A percentile compares a stretch with the other conserved stretches of the same genome.
Evolutionary conservation across 2,797 vertebrate genomes (phyloP).

Genomic region (Premnoplex brunnescens): DNA sequence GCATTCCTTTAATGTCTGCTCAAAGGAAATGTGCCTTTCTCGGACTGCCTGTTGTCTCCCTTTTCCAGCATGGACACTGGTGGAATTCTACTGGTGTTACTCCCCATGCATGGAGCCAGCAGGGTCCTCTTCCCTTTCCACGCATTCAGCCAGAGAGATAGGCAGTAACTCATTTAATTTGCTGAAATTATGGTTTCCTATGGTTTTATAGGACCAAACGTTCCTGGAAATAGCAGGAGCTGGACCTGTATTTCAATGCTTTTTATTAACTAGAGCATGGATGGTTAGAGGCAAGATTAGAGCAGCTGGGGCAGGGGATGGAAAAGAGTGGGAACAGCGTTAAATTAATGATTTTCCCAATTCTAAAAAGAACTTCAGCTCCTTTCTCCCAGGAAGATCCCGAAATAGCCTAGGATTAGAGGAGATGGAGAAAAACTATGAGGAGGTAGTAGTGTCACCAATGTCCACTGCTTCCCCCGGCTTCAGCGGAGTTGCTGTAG

Average conservation of each 20-base stretch:
- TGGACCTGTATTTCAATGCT: not conserved
- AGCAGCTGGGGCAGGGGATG: not conserved
- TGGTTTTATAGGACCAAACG: not conserved
- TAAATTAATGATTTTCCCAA: not conserved
- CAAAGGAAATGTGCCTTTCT: not conserved
- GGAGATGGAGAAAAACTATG: not conserved
- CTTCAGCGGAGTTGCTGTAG: not conserved
- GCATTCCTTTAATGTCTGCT: slow-evolving; percentile 9
- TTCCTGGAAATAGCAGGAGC: slow-evolving; percentile 25
- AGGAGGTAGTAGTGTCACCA: not conserved
- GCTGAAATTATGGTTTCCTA: slow-evolving; percentile 41
- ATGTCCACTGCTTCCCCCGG: not conserved
- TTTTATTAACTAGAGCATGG: not conserved
- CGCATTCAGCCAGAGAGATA: not conserved
- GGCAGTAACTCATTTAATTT: slow-evolving; percentile 24
- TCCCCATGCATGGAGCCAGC: not conserved
- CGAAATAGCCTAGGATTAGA: not conserved
- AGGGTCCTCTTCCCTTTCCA: slow-evolving; percentile 20
- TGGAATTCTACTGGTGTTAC: not conserved
- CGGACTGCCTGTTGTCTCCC: not conserved
- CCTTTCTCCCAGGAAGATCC: not conserved
- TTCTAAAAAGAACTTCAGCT: not conserved
- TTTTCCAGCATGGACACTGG: not conserved
- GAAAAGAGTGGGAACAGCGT: not conserved
- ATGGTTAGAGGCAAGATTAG: not conserved